Evolutionary conservation across 2,888 invertebrate species (phyloP).

Genomic region (Torymus texanus): DNA sequence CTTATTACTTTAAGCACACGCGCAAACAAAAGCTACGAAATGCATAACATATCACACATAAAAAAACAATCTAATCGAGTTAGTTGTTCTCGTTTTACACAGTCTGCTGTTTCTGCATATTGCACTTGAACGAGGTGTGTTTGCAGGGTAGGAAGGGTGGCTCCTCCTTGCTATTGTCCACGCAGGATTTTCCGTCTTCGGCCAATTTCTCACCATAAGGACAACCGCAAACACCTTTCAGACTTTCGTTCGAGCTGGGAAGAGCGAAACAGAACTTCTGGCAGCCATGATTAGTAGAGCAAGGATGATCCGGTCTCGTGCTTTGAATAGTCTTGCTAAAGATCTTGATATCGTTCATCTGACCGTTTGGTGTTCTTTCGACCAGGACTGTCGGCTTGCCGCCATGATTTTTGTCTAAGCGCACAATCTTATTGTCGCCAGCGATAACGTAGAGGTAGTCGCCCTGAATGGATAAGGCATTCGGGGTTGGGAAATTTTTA

Average conservation of each 20-base stretch:
- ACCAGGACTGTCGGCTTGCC: neutral
- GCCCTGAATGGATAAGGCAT: neutral
- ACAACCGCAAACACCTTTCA: constrained; percentile 34
- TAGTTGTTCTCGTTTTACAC: no score
- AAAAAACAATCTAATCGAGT: no score
- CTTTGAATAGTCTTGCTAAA: neutral
- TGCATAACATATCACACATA: no score
- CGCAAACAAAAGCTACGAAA: no score
- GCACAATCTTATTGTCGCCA: neutral
- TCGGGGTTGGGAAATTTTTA: neutral
- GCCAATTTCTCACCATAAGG: constrained; percentile 46
- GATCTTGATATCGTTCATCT: neutral
- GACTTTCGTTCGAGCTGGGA: neutral
- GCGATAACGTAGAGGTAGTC: neutral
- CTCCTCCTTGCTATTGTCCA: constrained; percentile 26
- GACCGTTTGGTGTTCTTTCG: no score
- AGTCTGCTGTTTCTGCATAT: neutral
- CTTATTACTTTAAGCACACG: no score
- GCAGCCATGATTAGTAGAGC: neutral
- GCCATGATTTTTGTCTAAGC: neutral
- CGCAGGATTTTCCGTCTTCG: constrained; percentile 9
- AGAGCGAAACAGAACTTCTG: constrained; percentile 43
- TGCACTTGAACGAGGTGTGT: neutral
- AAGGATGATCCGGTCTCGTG: constrained; percentile 13
- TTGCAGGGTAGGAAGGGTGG: constrained; percentile 28